A percentile compares a stretch with the other conserved stretches of the same genome.
phyloP scores from a whole-genome alignment of 2,113 vertebrate species.

The Patagioenas fasciata region DNA sequence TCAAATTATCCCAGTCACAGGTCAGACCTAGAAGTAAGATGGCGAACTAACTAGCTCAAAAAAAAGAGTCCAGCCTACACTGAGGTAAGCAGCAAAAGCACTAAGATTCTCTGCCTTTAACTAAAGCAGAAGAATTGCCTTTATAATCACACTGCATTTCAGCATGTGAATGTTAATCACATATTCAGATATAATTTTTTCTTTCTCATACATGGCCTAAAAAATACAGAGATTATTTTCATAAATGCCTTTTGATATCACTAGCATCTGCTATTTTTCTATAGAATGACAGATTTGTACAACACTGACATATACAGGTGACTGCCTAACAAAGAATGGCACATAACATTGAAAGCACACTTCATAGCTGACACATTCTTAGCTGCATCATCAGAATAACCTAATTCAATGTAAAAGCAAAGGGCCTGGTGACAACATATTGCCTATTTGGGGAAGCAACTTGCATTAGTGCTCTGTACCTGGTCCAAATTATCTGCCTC shows the following conservation, averaged over 20 bases:
- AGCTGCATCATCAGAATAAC: neutral
- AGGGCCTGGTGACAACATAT: neutral
- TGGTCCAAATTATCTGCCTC: constrained; percentile 65
- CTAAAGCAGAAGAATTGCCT: neutral
- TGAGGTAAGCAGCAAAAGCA: neutral
- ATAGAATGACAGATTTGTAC: neutral
- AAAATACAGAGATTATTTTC: neutral
- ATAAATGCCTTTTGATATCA: neutral
- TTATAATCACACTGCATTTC: neutral
- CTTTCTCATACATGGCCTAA: neutral
- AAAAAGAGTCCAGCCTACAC: neutral
- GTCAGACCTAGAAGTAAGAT: neutral
- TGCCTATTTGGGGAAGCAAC: neutral
- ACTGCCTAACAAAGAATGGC: neutral
- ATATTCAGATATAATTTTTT: neutral
- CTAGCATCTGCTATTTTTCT: neutral
- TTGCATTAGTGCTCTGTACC: constrained; percentile 65
- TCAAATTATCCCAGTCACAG: neutral
- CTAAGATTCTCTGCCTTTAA: neutral
- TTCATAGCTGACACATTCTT: neutral
- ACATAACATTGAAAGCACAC: neutral
- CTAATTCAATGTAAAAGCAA: neutral
- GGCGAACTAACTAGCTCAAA: neutral
- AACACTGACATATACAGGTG: neutral
- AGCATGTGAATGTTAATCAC: neutral